Evolutionary conservation across 1,140 invertebrate genomes (phyloP).

Genomic region (Rhyzopertha dominica): DNA sequence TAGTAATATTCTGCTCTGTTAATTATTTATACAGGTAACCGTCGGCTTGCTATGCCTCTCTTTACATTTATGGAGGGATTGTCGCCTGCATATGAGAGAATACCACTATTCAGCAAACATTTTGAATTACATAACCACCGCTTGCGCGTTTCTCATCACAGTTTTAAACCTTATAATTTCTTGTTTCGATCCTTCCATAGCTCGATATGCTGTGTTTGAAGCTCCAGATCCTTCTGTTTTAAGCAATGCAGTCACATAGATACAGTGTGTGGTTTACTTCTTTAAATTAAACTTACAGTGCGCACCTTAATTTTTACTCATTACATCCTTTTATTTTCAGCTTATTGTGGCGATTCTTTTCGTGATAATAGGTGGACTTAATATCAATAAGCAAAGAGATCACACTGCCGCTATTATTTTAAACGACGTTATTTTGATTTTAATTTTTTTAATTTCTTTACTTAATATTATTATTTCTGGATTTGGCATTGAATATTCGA

Average conservation of each 20-base stretch:
- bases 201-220: slow-evolving; percentile 49
- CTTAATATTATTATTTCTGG: slow-evolving; percentile 75
- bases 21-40: slow-evolving; percentile 39
- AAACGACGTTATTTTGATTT: slow-evolving; percentile 73
- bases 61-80: slow-evolving; percentile 69
- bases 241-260: no score
- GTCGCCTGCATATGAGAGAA: slow-evolving; percentile 62
- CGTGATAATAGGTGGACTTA: slow-evolving; percentile 71
- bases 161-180: slow-evolving; percentile 73
- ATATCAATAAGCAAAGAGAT: slow-evolving; percentile 68
- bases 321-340: slow-evolving; percentile 52
- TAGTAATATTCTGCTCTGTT: no score
- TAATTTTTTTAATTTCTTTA: slow-evolving; percentile 73
- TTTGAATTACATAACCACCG: slow-evolving; percentile 69
- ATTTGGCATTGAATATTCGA: slow-evolving; percentile 73
- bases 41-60: slow-evolving; percentile 63
- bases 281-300: no score
- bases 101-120: slow-evolving; percentile 61
- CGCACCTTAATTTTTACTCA: no score
- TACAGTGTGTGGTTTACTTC: no score
- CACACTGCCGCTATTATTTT: slow-evolving; percentile 65
- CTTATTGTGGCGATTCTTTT: slow-evolving; percentile 72
- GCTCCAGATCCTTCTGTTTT: slow-evolving; percentile 32
- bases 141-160: slow-evolving; percentile 65
- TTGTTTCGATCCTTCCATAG: slow-evolving; percentile 65